Base-by-base conservation (phyloP, 2,888 invertebrate species). In the Yponomeuta sedellus region DNA sequence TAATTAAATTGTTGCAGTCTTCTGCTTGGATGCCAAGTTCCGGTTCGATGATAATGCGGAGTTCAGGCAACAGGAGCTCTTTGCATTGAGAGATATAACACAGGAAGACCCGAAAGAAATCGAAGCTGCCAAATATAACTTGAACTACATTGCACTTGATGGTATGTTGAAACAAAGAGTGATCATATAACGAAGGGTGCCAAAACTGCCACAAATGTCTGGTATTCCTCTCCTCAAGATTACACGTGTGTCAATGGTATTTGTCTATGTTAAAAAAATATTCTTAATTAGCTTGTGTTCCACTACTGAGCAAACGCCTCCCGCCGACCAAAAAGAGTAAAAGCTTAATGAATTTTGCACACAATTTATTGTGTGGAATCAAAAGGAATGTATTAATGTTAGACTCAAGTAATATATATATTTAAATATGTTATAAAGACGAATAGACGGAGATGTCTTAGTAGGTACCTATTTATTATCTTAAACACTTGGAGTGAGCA, bases 71-170 rank as follows among this genome's bases (percentile, higher is more conserved):
- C 95, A 97, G 80, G 95, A 96, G 67, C 88, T 99, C 64, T 98
- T 98, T 78, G 93, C 88, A 0, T 83, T 95, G 71, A 93, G 97
- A 69, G 98, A 99, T 84, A 96, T 94, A 93, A 93, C 95, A 25
- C 98, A 99, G 81, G 98, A 98, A 81, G 98, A 99, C 85, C 93
- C 95, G 57, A 96, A 97, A 77, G 98, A 99, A 92, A 96, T 97
- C 10, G 95, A 96, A 78, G 98, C 98, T 10, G 95, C 97, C 59
- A 95, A 97, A 80, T 96, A 93, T 75, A 96, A 96, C 78, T 92
- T 99, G 73, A 99, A 98, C 85, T 99, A 98, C 88, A 98, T 99
- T 79, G 97, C 97, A 22, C 93, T 98, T 61, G 98, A 98, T 82
- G 98, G 98, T 90, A 87, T 83, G 73, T 67, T 39, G 34, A 64